These are phyloP conservation scores for Alexandromys fortis DNA, from an alignment of 2,113 vertebrate species.

Conservation along the genomic window DNA sequence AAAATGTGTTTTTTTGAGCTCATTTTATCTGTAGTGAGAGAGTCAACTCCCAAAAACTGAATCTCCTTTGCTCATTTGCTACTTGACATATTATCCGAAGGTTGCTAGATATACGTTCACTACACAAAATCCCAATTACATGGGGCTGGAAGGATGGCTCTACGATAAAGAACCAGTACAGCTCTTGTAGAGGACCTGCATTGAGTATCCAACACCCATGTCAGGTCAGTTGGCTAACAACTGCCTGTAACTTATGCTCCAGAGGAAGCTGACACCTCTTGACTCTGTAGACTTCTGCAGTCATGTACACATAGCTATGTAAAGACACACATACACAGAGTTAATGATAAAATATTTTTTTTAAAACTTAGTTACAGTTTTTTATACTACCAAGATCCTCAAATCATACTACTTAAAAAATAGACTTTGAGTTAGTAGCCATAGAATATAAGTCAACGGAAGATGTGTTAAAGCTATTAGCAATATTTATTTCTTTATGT, in stretches of 20 bases:
- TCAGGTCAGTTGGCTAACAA: background rate
- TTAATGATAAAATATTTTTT: background rate
- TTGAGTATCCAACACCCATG: background rate
- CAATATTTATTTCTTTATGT: background rate
- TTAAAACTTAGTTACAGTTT: background rate
- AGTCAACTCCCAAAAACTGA: background rate
- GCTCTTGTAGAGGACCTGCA: background rate
- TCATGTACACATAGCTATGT: background rate
- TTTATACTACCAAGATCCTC: background rate
- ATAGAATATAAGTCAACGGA: background rate
- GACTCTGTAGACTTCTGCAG: background rate
- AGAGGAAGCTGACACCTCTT: background rate
- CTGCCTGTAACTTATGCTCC: background rate
- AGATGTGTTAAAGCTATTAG: background rate
- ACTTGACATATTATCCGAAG: background rate
- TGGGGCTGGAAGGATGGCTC: background rate
- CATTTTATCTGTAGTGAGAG: background rate
- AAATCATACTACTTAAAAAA: background rate
- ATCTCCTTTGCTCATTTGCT: background rate
- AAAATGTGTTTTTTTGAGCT: background rate
- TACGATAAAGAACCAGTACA: background rate
- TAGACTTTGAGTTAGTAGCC: background rate
- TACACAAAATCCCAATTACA: conserved; percentile 7
- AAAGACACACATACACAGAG: background rate
- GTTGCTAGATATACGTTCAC: conserved; percentile 41